Evolutionary conservation across 2,797 vertebrate species (phyloP), one percentile per base, ranked within the genome.

Genomic region (Epinephelus malabaricus): DNA sequence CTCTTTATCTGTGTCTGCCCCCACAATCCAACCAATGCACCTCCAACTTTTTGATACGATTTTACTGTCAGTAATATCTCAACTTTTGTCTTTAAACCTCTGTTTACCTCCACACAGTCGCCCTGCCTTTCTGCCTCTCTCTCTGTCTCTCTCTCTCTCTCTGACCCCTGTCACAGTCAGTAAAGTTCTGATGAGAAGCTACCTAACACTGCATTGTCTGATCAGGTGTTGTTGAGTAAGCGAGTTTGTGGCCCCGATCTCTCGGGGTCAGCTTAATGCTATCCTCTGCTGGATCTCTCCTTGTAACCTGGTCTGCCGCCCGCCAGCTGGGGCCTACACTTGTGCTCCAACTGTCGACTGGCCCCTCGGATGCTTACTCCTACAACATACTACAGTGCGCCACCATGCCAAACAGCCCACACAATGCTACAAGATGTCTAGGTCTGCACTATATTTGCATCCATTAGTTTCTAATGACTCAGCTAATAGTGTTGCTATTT

Each of bases 171-270:
- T 91, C 89, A 90, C 92, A 92, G 90, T 90, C 89, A 92, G 91
- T 94, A 87, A 93, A 92, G 92, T 94, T 94, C 92, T 79, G 92
- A 94, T 91, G 90, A 91, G 93, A 94, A 94, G 94, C 93, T 93
- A 94, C 93, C 94, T 88, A 94, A 95, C 94, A 94, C 95, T 93
- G 93, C 92, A 91, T 89, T 86, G 94, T 94, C 91, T 95, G 95
- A 96, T 96, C 95, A 90, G 94, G 94, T 96, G 95, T 96, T 96
- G 95, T 93, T 79, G 94, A 95, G 93, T 96, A 95, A 96, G 96
- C 95, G 62, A 86, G 89, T 95, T 93, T 91, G 90, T 74, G n/a
- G 88, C 77, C 82, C 90, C 85, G 88, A 92, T 95, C 94, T 95
- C 92, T 92, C 86, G 89, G 92, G 94, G 93, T 96, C 96, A 96